Evolutionary conservation across 2,113 vertebrate species (phyloP), one percentile per base, ranked within the genome.

Genomic region (Zapus hudsonius): DNA sequence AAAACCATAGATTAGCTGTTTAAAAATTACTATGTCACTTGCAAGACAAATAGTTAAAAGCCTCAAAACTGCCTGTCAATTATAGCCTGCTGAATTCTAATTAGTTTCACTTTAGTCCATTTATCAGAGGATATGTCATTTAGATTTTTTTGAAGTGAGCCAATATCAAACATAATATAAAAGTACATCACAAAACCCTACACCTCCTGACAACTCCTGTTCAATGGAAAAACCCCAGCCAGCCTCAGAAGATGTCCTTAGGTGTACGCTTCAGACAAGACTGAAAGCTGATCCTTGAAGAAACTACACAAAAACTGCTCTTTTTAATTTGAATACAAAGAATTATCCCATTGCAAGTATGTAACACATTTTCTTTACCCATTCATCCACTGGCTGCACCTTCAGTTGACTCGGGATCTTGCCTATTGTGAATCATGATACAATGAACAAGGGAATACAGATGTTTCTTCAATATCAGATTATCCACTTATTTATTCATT

Each of bases 21-120:
- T 88, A 96, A 96, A 93, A 96, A 91, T 92, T 81, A 91, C 79
- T 42, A 87, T 95, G 52, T 63, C 94, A 85, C 73, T 85, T 92
- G 38, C 59, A 85, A 91, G 93, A 67, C 75, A 84, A 69, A 72
- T 12, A 89, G 40, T 69, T 42, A 78, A 87, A 92, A 87, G n/a
- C 8, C 29, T 33, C 15, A 33, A 40, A 75, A 87, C 17, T 63
- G 5, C 31, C n/a, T 83, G 33, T 81, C 61, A 90, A 3, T 89
- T 88, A 42, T 31, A 90, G 61, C 25, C 31, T 40, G 76, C 4
- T 31, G 40, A 92, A 67, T 95, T 81, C 79, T 27, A 92, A 84
- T 84, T 81, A 95, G n/a, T 84, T 89, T 52, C 4, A 89, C 44
- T 75, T 93, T 22, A 72, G 42, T 76, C 13, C 29, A 67, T 63